Base-by-base conservation (phyloP, 64 coral and sea anemone species). In the Pocillopora verrucosa region DNA sequence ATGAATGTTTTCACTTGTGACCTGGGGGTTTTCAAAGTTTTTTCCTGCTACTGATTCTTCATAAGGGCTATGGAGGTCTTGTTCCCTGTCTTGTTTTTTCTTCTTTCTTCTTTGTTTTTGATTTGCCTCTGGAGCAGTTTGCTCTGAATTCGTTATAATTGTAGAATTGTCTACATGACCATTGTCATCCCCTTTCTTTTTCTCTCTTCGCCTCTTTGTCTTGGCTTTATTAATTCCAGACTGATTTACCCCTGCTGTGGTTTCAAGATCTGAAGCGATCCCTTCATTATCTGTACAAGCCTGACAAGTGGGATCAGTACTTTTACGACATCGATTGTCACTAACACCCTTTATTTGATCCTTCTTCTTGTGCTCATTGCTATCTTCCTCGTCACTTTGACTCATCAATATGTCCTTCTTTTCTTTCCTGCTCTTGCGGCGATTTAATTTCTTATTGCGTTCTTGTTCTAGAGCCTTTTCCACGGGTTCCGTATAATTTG, bases 201-300 rank as follows among this genome's bases (percentile, higher is more conserved):
- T 84, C 60, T 74, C 80, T 61, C 35, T 92, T 79, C n/a, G 59
- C 86, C 74, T 73, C 82, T 81, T 86, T 86, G 88, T 88, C 87
- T 69, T 58, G 76, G 4, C 36, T 24, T 86, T 92, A 74, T 72
- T 88, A 26, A 19, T 73, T 67, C 79, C 86, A 73, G 13, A 24
- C n/a, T 58, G 35, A 59, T 56, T 36, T 82, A 12, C 65, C 83
- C 79, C 87, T 34, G 76, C 59, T 1, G 10, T 59, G 37, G 60
- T 79, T 61, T 4, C 19, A 36, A 16, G 67, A 13, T 15, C 2
- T 63, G 16, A 19, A 60, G 35, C 16, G 3, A 24, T 34, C 61
- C 19, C 58, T 35, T 91, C 59, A 63, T 56, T 65, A 64, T 80
- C n/a, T 61, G 12, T 5, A 64, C 1, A n/a, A 22, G n/a, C 14